Base-by-base conservation (phyloP, 2,888 invertebrate genomes). In the Peribatodes rhomboidaria region DNA sequence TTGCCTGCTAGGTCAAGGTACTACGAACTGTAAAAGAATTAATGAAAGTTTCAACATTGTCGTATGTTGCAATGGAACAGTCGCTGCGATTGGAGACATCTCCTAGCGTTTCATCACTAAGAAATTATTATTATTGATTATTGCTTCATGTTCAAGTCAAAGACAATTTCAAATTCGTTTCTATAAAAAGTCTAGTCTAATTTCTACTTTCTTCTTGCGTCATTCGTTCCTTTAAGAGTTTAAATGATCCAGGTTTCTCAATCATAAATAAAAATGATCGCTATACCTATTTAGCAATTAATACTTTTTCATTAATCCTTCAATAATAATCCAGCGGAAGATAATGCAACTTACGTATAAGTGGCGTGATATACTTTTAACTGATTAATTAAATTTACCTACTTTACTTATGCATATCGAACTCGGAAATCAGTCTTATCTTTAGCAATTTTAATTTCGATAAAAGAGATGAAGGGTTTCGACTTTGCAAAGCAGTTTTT, bases 1-100 rank as follows among this genome's bases (percentile, higher is more conserved):
- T 47, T 46, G 44, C 42, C 31, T 41, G 57, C 63, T 58, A 47
- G 59, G 59, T 55, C 64, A 64, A 55, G 64, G 64, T 49, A 59
- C 37, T 50, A 42, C 44, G 11, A 35, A 47, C 37, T 50, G 49
- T 42, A 47, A 44, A 53, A 53, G 13, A 42, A 35, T 49, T 39
- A 41, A 49, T 54, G 49, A 50, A 46, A 59, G 37, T 59, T 59
- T 22, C 64, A 59, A 64, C 59, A 59, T 42, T 55, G 35, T 53
- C 35, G 41, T 9, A 58, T 64, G 47, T 54, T 18, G 47, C 58
- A 64, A 58, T 7, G 20, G 46, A 53, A 54, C 27, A 46, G 54
- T 47, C 47, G 31, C 53, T 31, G 55, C 14, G 31, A 54, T 44
- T 44, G 44, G 55, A 44, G 35, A 44, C 55, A 44, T 55, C 55